Percentiles rank a stretch among this genome's conserved stretches.
Evolutionary conservation across 2,888 invertebrate species (phyloP).

Genomic region (Ophion costatus): DNA sequence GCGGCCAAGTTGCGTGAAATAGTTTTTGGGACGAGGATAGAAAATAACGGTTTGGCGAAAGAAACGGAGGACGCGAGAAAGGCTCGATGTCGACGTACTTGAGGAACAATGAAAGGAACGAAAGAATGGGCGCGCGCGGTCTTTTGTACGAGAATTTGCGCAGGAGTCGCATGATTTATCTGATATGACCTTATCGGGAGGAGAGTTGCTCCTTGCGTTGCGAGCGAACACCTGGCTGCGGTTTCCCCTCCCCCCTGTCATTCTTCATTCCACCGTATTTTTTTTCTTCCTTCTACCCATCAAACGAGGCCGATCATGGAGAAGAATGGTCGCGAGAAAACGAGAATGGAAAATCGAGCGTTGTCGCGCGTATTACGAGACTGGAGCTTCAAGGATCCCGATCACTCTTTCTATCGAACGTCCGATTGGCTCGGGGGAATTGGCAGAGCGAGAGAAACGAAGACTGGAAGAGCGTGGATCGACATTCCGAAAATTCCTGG

Average conservation of each 20-base stretch:
- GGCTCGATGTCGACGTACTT: conserved; percentile 48
- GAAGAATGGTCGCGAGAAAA: conserved; percentile 70
- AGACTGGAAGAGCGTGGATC: background rate
- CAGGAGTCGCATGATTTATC: conserved; percentile 77
- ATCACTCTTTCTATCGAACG: conserved; percentile 35
- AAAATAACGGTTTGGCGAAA: conserved; percentile 59
- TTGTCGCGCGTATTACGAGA: conserved; percentile 21
- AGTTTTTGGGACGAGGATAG: conserved; percentile 54
- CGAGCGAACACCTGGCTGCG: conserved; percentile 75
- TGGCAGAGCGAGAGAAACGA: background rate
- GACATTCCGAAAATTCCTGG: background rate
- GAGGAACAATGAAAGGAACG: conserved; percentile 72
- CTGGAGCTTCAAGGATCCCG: conserved; percentile 29
- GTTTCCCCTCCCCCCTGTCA: conserved; percentile 19
- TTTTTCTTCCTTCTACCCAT: conserved; percentile 31
- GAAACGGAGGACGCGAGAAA: conserved; percentile 53
- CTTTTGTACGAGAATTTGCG: conserved; percentile 17
- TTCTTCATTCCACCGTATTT: conserved; percentile 23
- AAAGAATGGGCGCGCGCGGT: conserved; percentile 58
- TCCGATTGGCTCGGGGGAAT: background rate
- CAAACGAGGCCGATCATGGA: conserved; percentile 64
- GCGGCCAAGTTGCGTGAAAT: conserved; percentile 19
- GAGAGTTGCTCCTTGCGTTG: conserved; percentile 55
- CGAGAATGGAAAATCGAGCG: conserved; percentile 71
- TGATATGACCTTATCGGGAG: conserved; percentile 79